A percentile compares a stretch with the other conserved stretches of the same genome.
These are phyloP conservation scores for Deroplatys truncata DNA, from an alignment of 2,888 invertebrate genomes.

Conservation along the genomic window DNA sequence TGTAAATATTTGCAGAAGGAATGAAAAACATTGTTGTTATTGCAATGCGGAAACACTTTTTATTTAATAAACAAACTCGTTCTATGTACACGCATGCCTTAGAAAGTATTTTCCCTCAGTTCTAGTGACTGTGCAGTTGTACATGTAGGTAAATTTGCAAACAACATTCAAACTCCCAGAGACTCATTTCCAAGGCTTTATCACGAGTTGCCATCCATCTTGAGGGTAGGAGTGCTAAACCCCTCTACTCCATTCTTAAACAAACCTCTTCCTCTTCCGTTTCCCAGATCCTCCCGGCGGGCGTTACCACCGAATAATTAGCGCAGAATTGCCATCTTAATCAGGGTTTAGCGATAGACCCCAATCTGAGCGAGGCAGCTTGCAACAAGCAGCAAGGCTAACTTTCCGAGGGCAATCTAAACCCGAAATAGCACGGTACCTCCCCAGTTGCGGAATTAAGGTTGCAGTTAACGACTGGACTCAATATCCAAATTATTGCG, in stretches of 20 bases:
- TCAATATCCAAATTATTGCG: neutral
- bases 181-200: neutral
- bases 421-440: neutral
- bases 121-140: neutral
- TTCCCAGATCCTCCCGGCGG: neutral
- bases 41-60: too few relatives aligned
- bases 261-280: neutral
- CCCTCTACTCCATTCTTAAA: neutral
- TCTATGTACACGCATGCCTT: too few relatives aligned
- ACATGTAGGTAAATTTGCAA: neutral
- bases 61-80: too few relatives aligned
- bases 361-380: neutral
- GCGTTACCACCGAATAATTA: neutral
- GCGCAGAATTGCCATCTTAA: neutral
- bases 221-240: neutral
- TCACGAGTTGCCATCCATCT: neutral
- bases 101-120: too few relatives aligned
- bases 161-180: neutral
- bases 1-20: too few relatives aligned
- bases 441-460: neutral
- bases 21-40: too few relatives aligned
- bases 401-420: neutral
- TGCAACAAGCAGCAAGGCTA: neutral
- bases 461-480: neutral
- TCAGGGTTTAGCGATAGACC: neutral